Conservation (phyloP, 2,888 invertebrate genomes). For the Desoria tigrina region DNA sequence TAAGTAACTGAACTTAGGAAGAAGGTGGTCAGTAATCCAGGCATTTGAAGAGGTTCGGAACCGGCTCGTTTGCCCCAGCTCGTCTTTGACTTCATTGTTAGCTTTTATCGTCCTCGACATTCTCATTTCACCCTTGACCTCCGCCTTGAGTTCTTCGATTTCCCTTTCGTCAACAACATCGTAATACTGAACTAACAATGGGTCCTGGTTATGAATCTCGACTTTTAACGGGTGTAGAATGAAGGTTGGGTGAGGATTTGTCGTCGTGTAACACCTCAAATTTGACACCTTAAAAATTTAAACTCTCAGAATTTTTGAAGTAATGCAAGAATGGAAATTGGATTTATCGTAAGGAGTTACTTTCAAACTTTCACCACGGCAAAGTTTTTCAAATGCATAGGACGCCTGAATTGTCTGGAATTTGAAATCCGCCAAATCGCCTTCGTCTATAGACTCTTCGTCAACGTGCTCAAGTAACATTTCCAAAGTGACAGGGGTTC, state of each 20-base stretch:
- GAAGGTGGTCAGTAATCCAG: slow-evolving; percentile 32
- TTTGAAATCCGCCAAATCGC: neutral
- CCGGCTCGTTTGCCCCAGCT: slow-evolving; percentile 21
- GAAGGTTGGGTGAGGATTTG: slow-evolving; percentile 26
- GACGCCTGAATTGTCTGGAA: neutral
- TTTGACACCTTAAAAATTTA: neutral
- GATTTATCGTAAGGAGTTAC: neutral
- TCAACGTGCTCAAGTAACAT: neutral
- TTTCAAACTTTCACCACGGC: slow-evolving; percentile 25
- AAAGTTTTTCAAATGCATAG: slow-evolving; percentile 17
- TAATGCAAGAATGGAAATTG: neutral
- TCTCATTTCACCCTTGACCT: slow-evolving; percentile 32
- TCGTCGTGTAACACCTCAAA: slow-evolving; percentile 39
- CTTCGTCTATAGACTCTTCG: too few relatives aligned
- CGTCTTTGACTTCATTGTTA: neutral
- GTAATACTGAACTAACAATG: slow-evolving; percentile 32
- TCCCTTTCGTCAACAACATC: slow-evolving; percentile 27
- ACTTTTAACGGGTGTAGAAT: slow-evolving; percentile 39
- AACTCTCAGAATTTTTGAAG: neutral
- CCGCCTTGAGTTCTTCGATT: slow-evolving; percentile 19
- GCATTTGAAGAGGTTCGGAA: slow-evolving; percentile 43
- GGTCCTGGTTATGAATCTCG: slow-evolving; percentile 42
- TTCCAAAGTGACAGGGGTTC: slow-evolving; percentile 1
- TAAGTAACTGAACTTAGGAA: neutral
- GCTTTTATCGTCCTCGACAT: slow-evolving; percentile 26